Conservation (phyloP, 2,888 invertebrate species). For the Acanthosoma haemorrhoidale region DNA sequence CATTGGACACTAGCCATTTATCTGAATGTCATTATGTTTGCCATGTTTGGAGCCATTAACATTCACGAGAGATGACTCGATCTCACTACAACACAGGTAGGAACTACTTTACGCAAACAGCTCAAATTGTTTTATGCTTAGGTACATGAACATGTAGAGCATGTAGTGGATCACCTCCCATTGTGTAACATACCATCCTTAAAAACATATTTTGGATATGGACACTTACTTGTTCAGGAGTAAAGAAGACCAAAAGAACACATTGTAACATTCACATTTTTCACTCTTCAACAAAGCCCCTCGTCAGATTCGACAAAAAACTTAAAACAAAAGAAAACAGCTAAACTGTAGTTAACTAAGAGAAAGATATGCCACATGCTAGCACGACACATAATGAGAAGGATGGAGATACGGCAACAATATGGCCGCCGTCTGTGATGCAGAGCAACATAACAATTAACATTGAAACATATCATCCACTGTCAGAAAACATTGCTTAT, state of each 20-base stretch:
- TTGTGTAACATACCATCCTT: neutral
- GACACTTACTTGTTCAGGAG: neutral
- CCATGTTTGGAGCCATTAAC: constrained; percentile 16
- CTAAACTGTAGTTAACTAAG: too few species aligned
- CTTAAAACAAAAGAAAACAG: too few species aligned
- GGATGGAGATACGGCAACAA: too few species aligned
- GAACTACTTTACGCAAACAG: constrained; percentile 3
- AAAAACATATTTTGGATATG: too few species aligned
- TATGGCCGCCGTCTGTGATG: too few species aligned
- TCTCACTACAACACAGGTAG: constrained; percentile 15
- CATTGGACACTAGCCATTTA: constrained; percentile 11
- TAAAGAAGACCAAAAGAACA: constrained; percentile 7
- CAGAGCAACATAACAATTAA: neutral
- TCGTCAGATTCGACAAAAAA: too few species aligned
- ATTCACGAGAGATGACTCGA: constrained; percentile 13
- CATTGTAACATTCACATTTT: too few species aligned
- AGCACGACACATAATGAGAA: too few species aligned
- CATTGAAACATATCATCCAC: neutral
- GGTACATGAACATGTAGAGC: neutral
- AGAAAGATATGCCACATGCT: too few species aligned
- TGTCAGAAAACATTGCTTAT: too few species aligned
- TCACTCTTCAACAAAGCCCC: too few species aligned
- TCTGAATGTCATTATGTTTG: neutral
- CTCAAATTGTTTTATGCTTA: too few species aligned
- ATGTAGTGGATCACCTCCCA: neutral